These are phyloP conservation scores for Menidia menidia DNA, from an alignment of 2,797 vertebrate genomes.

Conservation along the genomic window DNA sequence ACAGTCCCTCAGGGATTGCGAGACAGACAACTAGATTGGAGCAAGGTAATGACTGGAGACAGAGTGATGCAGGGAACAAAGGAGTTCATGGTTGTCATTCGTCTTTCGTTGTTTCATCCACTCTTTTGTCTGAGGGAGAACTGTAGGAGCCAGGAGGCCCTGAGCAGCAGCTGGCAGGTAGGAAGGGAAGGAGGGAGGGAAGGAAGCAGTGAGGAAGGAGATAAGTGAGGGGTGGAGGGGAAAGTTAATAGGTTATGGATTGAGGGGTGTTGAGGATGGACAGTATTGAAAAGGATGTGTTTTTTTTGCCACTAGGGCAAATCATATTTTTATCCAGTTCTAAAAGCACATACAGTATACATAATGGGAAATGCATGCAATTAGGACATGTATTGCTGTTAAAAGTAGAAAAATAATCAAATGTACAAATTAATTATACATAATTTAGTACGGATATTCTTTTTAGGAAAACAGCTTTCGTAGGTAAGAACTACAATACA, in stretches of 20 bases:
- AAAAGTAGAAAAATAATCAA: not conserved
- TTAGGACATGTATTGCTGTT: not conserved
- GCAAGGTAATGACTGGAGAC: conserved; percentile 54
- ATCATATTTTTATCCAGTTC: conserved; percentile 11
- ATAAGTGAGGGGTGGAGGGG: conserved; percentile 43
- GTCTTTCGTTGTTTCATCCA: conserved; percentile 56
- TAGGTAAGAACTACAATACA: no score
- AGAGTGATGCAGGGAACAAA: conserved; percentile 64
- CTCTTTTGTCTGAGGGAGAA: conserved; percentile 66
- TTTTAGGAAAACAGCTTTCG: no score
- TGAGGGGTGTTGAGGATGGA: conserved; percentile 14
- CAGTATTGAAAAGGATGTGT: conserved; percentile 2
- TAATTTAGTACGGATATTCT: not conserved
- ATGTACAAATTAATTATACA: not conserved
- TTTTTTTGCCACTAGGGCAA: not conserved
- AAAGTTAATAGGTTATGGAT: conserved; percentile 8
- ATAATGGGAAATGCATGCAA: not conserved
- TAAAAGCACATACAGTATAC: not conserved
- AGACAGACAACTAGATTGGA: conserved; percentile 18
- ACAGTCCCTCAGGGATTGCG: conserved; percentile 60
- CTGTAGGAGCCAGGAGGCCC: conserved; percentile 71
- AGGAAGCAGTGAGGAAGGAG: conserved; percentile 38
- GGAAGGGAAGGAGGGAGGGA: conserved; percentile 52
- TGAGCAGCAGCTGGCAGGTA: conserved; percentile 80
- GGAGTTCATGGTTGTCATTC: conserved; percentile 55